Base-by-base conservation (phyloP, 2,797 vertebrate genomes). In the Chrosomus eos region DNA sequence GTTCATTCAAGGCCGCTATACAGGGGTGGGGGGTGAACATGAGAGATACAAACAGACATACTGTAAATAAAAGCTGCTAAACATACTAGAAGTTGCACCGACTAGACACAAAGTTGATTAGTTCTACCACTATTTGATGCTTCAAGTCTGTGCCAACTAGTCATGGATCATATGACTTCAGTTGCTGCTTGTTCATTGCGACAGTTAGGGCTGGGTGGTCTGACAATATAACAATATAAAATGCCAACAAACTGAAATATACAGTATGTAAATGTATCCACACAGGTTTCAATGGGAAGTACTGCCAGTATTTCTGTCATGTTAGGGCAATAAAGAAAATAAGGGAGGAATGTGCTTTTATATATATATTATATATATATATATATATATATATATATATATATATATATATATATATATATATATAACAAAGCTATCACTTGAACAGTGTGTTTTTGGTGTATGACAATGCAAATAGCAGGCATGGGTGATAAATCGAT, bases 1-100 rank as follows among this genome's bases (percentile, higher is more conserved):
- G 90, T 51, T 90, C 84, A 10, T 66, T 88, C 48, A 88, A 88
- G 60, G 88, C 90, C 89, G 91, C 31, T 74, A 84, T 10, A 48
- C 73, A 88, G 43, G 58, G 31, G 45, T 4, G 26, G 31, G 31
- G 55, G 13, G 81, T 71, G 31, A 58, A 81, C 19, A 48, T 78
- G n/a, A 83, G 43, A 83, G 33, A 33, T 26, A 76, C 26, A 75
- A 66, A 67, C 55, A 83, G 16, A 11, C n/a, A 76, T 5, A 62
- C 45, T 58, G 7, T 58, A 45, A 77, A 71, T 10, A 71, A 51
- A 45, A 72, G 51, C 23, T 43, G 28, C 40, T 8, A 66, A 48
- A 67, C 68, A 48, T 11, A 72, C 11, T 16, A 43, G 23, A 33
- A 28, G 16, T n/a, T 80, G 13, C 62, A 68, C 14, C 14, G 5